Conservation (phyloP, 2,797 vertebrate genomes). For the Sarcophilus harrisii region DNA sequence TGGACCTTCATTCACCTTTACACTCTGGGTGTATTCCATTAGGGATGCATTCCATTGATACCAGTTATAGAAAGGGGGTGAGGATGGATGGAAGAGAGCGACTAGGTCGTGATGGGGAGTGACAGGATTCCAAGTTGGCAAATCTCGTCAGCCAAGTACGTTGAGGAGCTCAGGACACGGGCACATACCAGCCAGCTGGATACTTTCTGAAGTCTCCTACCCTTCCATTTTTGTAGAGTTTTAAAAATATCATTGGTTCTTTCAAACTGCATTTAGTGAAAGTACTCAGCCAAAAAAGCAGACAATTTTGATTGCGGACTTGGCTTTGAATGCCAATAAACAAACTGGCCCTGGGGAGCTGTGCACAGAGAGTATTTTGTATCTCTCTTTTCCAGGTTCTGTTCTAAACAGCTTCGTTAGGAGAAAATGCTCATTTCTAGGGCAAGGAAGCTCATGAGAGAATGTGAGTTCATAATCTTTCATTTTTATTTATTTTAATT, state of each 20-base stretch:
- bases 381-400: constrained; percentile 22
- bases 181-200: background rate
- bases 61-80: constrained; percentile 7
- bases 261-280: background rate
- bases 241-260: constrained; percentile 17
- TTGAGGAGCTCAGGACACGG: background rate
- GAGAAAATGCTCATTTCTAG: constrained; percentile 53
- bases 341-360: constrained; percentile 29
- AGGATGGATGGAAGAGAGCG: background rate
- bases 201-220: background rate
- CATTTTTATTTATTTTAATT: constrained; percentile 70
- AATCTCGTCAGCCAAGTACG: constrained; percentile 28
- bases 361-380: background rate
- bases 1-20: constrained; percentile 24
- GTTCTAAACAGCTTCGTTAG: background rate
- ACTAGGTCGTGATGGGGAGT: background rate
- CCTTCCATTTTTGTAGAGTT: constrained; percentile 22
- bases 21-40: background rate
- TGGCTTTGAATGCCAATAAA: constrained; percentile 14
- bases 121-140: background rate
- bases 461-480: constrained; percentile 64
- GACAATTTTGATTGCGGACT: constrained; percentile 24
- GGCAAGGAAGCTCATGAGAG: constrained; percentile 47
- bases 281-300: background rate
- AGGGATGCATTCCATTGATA: background rate